Percentiles rank a stretch among this genome's conserved stretches.
These are phyloP conservation scores for Octomys mimax DNA, from an alignment of 2,797 vertebrate genomes.

Conservation along the genomic window DNA sequence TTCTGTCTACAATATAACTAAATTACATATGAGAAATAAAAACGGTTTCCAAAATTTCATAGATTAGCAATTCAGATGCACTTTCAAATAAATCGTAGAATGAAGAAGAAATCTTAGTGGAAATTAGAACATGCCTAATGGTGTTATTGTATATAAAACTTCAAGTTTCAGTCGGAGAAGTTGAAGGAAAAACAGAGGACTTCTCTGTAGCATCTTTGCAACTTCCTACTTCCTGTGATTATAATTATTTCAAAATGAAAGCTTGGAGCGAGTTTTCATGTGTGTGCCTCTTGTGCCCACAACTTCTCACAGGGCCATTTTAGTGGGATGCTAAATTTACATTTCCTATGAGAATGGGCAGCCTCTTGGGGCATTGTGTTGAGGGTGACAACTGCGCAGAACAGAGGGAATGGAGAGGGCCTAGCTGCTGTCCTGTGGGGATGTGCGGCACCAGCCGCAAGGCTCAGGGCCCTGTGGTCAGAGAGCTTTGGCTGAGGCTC, in stretches of 20 bases:
- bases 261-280: not conserved
- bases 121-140: not conserved
- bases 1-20: not conserved
- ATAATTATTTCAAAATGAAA: not conserved
- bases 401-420: not conserved
- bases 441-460: not conserved
- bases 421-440: not conserved
- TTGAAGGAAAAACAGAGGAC: not conserved
- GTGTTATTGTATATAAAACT: not conserved
- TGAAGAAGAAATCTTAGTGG: not conserved
- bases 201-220: not conserved
- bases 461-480: fast-evolving
- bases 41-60: not conserved
- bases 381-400: not conserved
- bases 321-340: not conserved
- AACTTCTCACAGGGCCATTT: not conserved
- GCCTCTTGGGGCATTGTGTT: not conserved
- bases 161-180: not conserved
- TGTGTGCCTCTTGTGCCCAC: not conserved
- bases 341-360: not conserved
- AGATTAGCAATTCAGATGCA: not conserved
- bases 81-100: not conserved
- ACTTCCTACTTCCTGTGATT: not conserved
- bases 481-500: not conserved
- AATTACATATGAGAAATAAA: not conserved